Percentiles rank a stretch among this genome's conserved stretches.
Evolutionary conservation across 2,113 vertebrate genomes (phyloP).

Genomic region (Ammodytes dubius): DNA sequence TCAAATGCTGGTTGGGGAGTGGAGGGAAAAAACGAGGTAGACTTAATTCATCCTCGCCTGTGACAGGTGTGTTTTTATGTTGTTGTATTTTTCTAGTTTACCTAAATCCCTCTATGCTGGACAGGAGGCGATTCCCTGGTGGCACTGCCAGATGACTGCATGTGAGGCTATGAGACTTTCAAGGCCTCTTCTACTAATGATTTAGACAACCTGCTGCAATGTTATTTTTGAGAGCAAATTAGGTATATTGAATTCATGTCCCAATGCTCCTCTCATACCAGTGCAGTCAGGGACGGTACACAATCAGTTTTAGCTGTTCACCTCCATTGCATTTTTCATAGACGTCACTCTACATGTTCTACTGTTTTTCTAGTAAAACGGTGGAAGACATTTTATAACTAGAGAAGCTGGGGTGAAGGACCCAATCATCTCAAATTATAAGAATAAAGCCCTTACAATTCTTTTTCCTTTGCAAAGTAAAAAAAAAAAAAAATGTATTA

Average conservation of each 20-base stretch:
- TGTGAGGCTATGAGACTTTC: conserved; percentile 58
- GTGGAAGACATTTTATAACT: not conserved
- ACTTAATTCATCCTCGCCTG: conserved; percentile 59
- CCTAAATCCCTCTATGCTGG: conserved; percentile 53
- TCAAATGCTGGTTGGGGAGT: conserved; percentile 66
- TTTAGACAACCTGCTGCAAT: conserved; percentile 53
- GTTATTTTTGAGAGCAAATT: conserved; percentile 50
- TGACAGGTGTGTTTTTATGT: conserved; percentile 73
- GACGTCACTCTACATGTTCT: not conserved
- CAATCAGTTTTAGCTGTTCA: conserved; percentile 13
- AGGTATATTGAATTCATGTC: conserved; percentile 45
- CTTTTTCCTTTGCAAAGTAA: not conserved
- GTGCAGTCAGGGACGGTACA: not conserved
- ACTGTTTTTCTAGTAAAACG: not conserved
- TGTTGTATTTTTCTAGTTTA: conserved; percentile 49
- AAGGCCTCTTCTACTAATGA: conserved; percentile 26
- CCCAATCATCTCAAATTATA: not conserved
- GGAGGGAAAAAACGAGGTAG: conserved; percentile 63
- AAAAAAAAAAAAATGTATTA: no score
- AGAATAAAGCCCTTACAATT: not conserved
- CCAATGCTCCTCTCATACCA: not conserved
- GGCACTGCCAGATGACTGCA: conserved; percentile 62
- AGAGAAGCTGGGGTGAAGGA: not conserved
- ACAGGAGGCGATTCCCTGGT: conserved; percentile 42
- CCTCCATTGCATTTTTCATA: conserved; percentile 5